Evolutionary conservation across 1,140 invertebrate species (phyloP).

Genomic region (Nymphalis io): DNA sequence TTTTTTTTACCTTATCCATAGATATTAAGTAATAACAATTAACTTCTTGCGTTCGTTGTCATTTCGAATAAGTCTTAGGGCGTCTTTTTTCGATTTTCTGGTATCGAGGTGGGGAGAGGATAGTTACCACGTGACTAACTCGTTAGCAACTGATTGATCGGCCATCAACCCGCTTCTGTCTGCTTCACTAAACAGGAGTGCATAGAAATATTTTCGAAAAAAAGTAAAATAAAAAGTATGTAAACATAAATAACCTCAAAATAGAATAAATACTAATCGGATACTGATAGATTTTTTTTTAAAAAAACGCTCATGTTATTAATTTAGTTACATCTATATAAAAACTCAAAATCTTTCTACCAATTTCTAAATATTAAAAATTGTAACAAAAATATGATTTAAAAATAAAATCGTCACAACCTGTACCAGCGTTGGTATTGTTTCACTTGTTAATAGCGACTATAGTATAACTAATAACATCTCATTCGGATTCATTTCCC

Average conservation of each 20-base stretch:
- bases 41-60: too few relatives aligned
- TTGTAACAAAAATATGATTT: background rate
- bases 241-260: too few relatives aligned
- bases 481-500: slow-evolving; percentile 80
- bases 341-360: too few relatives aligned
- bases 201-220: background rate
- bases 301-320: too few relatives aligned
- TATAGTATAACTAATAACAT: slow-evolving; percentile 80
- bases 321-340: too few relatives aligned
- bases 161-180: slow-evolving; percentile 55
- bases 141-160: slow-evolving; percentile 77
- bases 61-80: background rate
- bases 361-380: too few relatives aligned
- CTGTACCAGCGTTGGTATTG: slow-evolving; percentile 64
- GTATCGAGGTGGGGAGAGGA: slow-evolving; percentile 32
- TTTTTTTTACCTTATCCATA: too few relatives aligned
- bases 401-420: slow-evolving; percentile 32
- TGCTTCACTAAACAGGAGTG: slow-evolving; percentile 48
- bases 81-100: slow-evolving; percentile 10
- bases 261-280: too few relatives aligned
- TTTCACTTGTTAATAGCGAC: slow-evolving; percentile 80
- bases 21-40: too few relatives aligned
- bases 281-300: too few relatives aligned
- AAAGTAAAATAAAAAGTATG: too few relatives aligned
- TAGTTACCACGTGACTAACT: slow-evolving; percentile 60